Conservation (phyloP, 2,797 vertebrate genomes). For the Salmo trutta region DNA sequence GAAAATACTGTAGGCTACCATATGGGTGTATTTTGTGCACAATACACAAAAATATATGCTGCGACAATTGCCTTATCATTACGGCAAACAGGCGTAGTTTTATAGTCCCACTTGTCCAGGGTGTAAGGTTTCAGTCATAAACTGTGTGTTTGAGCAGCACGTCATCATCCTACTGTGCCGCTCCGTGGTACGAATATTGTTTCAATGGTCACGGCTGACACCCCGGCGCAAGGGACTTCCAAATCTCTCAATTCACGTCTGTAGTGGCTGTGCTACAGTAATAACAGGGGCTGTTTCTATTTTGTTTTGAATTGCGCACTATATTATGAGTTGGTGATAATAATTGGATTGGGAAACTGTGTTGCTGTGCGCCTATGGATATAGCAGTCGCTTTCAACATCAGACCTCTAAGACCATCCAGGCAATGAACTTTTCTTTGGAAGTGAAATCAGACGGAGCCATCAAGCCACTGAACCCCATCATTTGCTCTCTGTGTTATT, state of each 20-base stretch:
- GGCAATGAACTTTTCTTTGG: not conserved
- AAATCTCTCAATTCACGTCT: not conserved
- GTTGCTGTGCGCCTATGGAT: not conserved
- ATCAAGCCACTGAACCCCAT: not conserved
- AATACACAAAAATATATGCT: not conserved
- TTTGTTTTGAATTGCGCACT: not conserved
- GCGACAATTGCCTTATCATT: not conserved
- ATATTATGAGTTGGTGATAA: not conserved
- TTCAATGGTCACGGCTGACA: not conserved
- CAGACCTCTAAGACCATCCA: not conserved
- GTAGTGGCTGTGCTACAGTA: not conserved
- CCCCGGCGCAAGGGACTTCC: not conserved
- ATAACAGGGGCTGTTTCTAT: not conserved
- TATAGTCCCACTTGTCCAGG: conserved; percentile 47
- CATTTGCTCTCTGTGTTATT: conserved; percentile 6
- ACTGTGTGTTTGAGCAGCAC: no score
- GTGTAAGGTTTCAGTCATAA: conserved; percentile 29
- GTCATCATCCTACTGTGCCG: not conserved
- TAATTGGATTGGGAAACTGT: not conserved
- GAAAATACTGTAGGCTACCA: not conserved
- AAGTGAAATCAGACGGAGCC: conserved; percentile 4
- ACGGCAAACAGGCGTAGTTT: not conserved
- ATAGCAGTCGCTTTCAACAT: not conserved
- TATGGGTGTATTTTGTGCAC: not conserved
- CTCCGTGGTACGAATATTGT: not conserved